Evolutionary conservation across 2,113 vertebrate genomes (phyloP).

Genomic region (pig (Sus scrofa)): T2T-Sscrofa CM000823.6:15587501-15588000

Average conservation of each 20-base stretch:
- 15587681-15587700: neutral
- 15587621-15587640: neutral
- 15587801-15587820: constrained; percentile 34
- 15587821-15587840: neutral
- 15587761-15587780: neutral
- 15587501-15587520: neutral
- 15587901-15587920: neutral
- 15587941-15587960: too few relatives aligned
- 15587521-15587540: constrained; percentile 42
- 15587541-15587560: neutral
- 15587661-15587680: constrained; percentile 47
- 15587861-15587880: neutral
- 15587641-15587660: constrained; percentile 7
- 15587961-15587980: constrained; percentile 11
- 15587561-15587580: neutral
- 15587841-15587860: constrained; percentile 27
- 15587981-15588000: neutral
- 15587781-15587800: neutral
- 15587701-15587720: constrained; percentile 43
- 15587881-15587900: neutral
- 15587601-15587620: neutral
- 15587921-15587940: too few relatives aligned
- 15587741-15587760: constrained; percentile 7
- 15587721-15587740: constrained; percentile 20
- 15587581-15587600: neutral